Percentiles rank a stretch among this genome's conserved stretches.
Conservation (phyloP, 2,113 vertebrate genomes). For the Engraulis encrasicolus region DNA sequence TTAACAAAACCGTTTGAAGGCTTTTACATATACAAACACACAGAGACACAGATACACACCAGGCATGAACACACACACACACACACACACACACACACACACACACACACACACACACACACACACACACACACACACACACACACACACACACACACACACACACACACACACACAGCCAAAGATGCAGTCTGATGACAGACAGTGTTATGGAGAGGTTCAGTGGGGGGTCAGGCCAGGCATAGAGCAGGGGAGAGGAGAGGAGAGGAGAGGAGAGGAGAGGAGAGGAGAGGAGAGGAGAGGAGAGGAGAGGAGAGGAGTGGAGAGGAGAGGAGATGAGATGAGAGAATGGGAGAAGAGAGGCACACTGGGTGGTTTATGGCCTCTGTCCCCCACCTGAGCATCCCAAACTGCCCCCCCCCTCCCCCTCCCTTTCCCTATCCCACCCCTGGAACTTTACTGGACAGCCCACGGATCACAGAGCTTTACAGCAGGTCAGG, state of each 20-base stretch:
- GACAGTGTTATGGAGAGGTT: neutral
- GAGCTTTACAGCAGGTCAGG: neutral
- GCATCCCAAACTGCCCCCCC: neutral
- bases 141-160: slow-evolving; percentile 11
- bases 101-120: neutral
- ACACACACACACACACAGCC: neutral
- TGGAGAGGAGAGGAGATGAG: too few species aligned
- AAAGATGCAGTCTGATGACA: neutral
- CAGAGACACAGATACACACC: neutral
- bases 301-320: too few species aligned
- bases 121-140: slow-evolving; percentile 1
- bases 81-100: neutral
- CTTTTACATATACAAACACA: neutral
- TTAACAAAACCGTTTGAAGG: too few species aligned
- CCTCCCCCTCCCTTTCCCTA: too few species aligned
- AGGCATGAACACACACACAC: neutral
- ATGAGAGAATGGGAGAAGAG: neutral
- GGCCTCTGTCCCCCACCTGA: neutral
- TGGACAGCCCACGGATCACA: neutral
- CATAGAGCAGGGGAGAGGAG: too few species aligned
- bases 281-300: too few species aligned
- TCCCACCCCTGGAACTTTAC: neutral
- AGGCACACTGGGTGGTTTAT: neutral
- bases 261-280: too few species aligned
- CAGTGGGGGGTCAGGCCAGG: neutral